Percentiles rank a stretch among this genome's conserved stretches.
These are phyloP conservation scores for Lepidonotus clava DNA, from an alignment of 2,888 invertebrate species.

Conservation along the genomic window DNA sequence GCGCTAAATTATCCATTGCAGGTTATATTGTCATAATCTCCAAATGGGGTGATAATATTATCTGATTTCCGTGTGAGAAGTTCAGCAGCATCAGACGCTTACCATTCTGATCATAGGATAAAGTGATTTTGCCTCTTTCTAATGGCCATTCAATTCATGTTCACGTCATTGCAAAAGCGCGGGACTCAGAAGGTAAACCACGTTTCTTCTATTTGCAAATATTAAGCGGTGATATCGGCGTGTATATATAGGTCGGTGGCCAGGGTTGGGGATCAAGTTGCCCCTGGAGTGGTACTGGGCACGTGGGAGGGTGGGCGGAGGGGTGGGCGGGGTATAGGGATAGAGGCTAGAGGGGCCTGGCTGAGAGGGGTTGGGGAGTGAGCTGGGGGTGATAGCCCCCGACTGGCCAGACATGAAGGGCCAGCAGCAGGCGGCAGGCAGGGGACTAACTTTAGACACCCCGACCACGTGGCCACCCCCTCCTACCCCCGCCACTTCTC, in stretches of 20 bases:
- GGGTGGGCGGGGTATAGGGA: background rate
- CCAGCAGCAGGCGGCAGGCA: background rate
- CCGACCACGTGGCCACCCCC: background rate
- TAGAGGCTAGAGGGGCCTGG: background rate
- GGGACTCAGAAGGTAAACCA: too few species aligned
- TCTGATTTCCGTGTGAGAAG: too few species aligned
- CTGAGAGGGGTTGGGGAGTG: background rate
- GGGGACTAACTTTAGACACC: background rate
- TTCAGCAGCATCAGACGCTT: too few species aligned
- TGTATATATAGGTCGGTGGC: conserved; percentile 31
- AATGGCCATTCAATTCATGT: too few species aligned
- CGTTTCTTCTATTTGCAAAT: too few species aligned
- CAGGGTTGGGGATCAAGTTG: conserved; percentile 6
- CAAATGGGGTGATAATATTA: too few species aligned
- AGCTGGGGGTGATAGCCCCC: background rate
- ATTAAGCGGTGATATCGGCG: conserved; percentile 28
- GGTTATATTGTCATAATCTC: too few species aligned
- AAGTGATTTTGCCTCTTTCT: too few species aligned
- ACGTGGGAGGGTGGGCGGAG: background rate
- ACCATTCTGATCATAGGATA: too few species aligned
- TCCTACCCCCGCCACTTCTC: background rate
- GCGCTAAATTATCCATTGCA: too few species aligned
- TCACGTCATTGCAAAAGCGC: too few species aligned
- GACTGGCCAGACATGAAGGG: background rate
- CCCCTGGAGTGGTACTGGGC: too few species aligned